Base-by-base conservation (phyloP, 37 sponge, comb jelly and placozoan genomes). In the Halichondria panicea region DNA sequence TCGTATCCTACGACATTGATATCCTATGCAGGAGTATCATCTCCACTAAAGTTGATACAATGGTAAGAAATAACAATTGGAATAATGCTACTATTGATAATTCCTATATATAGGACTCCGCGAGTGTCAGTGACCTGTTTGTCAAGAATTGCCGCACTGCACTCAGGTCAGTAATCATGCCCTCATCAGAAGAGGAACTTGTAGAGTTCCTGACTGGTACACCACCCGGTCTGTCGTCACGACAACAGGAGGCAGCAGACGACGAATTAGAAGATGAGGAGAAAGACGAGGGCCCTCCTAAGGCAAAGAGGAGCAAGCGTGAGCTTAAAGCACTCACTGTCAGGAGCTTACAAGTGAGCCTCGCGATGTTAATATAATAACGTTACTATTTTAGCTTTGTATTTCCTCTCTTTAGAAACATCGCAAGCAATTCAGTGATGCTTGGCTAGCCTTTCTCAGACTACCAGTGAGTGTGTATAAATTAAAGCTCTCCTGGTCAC, bases 391-490 rank as follows among this genome's bases (percentile, higher is more conserved):
- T 74, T 55, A 19, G 13, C 28, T 71, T 24, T 30, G 39, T 72
- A 24, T 79, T 2, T 18, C 25, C 56, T 28, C 5, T 52, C 21
- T 43, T 2, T 27, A 93, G 91, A 67, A 80, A 41, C 78, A 83
- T 34, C 50, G 69, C 41, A 80, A 82, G 68, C 40, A 63, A 54
- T 94, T 90, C 69, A 76, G 82, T 50, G 74, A 84, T 46, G 85
- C 89, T 27, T 94, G 95, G 95, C 55, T 94, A 28, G 54, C 85
- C 7, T 92, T 91, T 34, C 87, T 94, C 45, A 81, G 89, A 48
- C 62, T 94, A 0, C 85, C 91, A 52, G 92, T 94, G 45, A 90
- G 78, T 72, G 25, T 4, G 8, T n/a, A n/a, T n/a, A n/a, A n/a
- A n/a, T n/a, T n/a, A n/a, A n/a, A n/a, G n/a, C n/a, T 38, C 28